Evolutionary conservation across 2,888 invertebrate species (phyloP).

Genomic region (Kryphioiulus occultus): DNA sequence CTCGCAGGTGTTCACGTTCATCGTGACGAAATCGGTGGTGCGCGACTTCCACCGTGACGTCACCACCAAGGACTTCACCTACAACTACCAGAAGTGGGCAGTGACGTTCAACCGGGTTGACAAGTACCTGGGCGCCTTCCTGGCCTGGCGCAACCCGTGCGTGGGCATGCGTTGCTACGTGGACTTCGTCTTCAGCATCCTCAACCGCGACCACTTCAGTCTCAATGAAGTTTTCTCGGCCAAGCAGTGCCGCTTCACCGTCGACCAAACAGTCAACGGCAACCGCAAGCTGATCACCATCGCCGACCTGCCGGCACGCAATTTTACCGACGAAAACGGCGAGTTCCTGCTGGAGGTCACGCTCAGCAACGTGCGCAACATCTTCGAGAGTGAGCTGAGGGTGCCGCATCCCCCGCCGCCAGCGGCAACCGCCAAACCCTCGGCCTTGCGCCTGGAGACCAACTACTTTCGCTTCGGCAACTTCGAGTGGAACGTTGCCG

Average conservation of each 20-base stretch:
- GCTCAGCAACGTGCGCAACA: conserved; percentile 76
- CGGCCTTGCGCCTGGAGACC: conserved; percentile 66
- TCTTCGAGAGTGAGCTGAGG: conserved; percentile 75
- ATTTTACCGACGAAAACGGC: conserved; percentile 80
- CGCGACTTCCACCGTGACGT: conserved; percentile 81
- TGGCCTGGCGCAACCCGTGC: conserved; percentile 79
- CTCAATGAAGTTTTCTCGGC: conserved; percentile 82
- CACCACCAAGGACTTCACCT: conserved; percentile 81
- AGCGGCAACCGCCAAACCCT: conserved; percentile 53
- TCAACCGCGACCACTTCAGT: conserved; percentile 83
- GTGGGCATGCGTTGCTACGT: conserved; percentile 78
- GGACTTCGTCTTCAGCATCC: conserved; percentile 80
- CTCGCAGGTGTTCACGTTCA: conserved; percentile 83
- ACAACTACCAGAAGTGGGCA: conserved; percentile 83
- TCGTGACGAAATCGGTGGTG: conserved; percentile 79
- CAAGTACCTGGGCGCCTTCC: conserved; percentile 77
- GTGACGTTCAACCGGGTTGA: conserved; percentile 80
- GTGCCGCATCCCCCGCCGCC: conserved; percentile 66
- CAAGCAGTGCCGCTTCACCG: conserved; percentile 71
- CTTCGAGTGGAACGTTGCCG: conserved; percentile 78
- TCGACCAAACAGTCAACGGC: conserved; percentile 70
- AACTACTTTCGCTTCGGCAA: conserved; percentile 80
- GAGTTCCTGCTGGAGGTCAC: conserved; percentile 80
- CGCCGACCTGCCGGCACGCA: conserved; percentile 73
- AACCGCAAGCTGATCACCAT: conserved; percentile 77